These are phyloP conservation scores for Maccullochella peelii DNA, from an alignment of 2,113 vertebrate species.

Conservation along the genomic window DNA sequence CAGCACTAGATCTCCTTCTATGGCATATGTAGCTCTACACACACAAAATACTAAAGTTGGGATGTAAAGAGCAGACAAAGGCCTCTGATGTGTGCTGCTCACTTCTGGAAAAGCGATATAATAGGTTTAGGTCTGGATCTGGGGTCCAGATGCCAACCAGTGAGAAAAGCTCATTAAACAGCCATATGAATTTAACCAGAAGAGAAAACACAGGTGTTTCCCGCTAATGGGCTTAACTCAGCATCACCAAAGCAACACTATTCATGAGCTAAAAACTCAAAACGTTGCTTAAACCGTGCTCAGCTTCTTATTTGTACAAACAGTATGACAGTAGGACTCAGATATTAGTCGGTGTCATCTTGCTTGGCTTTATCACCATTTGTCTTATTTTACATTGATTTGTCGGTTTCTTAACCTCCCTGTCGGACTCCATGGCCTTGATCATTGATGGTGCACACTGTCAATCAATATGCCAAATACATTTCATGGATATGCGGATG, in stretches of 20 bases:
- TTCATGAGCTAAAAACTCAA: constrained; percentile 55
- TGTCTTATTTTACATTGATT: not conserved
- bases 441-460: not conserved
- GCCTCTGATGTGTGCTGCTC: constrained; percentile 35
- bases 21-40: not conserved
- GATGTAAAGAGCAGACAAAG: constrained; percentile 48
- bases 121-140: constrained; percentile 77
- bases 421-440: not conserved
- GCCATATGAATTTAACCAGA: constrained; percentile 75
- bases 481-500: not conserved
- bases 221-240: constrained; percentile 75
- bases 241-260: constrained; percentile 68
- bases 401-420: not conserved
- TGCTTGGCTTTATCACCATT: not conserved
- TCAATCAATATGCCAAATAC: not conserved
- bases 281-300: not conserved
- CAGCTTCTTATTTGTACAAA: not conserved
- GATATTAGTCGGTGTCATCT: not conserved
- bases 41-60: constrained; percentile 17
- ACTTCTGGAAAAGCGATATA: constrained; percentile 55
- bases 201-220: constrained; percentile 77
- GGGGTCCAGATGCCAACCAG: constrained; percentile 54
- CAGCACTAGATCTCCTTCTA: not conserved
- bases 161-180: constrained; percentile 83
- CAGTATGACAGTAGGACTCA: not conserved